Evolutionary conservation across 2,888 invertebrate genomes (phyloP).

Genomic region (Cybosia mesomella): DNA sequence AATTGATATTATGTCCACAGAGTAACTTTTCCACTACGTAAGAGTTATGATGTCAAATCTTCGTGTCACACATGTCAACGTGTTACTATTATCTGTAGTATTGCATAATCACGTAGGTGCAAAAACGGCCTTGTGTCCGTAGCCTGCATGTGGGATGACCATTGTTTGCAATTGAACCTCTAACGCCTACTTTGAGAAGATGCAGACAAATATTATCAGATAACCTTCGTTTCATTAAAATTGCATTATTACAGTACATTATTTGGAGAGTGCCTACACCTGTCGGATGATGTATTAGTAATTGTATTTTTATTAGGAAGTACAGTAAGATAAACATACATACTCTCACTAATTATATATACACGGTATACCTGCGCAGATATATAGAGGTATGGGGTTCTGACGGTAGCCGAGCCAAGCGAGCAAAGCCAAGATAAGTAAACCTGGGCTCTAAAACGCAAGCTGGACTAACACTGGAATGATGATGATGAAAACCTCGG

Average conservation of each 20-base stretch:
- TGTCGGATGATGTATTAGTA: not conserved
- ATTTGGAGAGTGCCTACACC: not conserved
- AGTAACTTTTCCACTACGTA: not conserved
- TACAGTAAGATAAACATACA: not conserved
- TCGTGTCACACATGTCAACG: not conserved
- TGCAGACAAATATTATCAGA: slow-evolving; percentile 26
- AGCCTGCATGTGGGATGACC: slow-evolving; percentile 39
- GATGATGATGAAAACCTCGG: too few species aligned
- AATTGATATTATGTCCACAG: too few species aligned
- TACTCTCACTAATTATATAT: too few species aligned
- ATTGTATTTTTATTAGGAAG: not conserved
- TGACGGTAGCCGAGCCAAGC: too few species aligned
- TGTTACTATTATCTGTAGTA: not conserved
- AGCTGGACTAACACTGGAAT: too few species aligned
- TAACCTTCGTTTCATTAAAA: slow-evolving; percentile 26
- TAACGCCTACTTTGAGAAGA: slow-evolving; percentile 22
- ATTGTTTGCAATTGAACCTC: slow-evolving; percentile 43
- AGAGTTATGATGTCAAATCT: slow-evolving; percentile 6
- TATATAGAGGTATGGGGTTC: too few species aligned
- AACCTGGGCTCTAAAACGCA: too few species aligned
- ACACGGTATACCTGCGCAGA: too few species aligned
- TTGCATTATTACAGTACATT: not conserved
- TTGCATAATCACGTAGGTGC: slow-evolving; percentile 15
- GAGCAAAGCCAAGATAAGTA: too few species aligned
- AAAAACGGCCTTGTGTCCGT: slow-evolving; percentile 9